A percentile compares a stretch with the other conserved stretches of the same genome.
Evolutionary conservation across 2,797 vertebrate species (phyloP).

Genomic region (Dendrocincla tyrannina): DNA sequence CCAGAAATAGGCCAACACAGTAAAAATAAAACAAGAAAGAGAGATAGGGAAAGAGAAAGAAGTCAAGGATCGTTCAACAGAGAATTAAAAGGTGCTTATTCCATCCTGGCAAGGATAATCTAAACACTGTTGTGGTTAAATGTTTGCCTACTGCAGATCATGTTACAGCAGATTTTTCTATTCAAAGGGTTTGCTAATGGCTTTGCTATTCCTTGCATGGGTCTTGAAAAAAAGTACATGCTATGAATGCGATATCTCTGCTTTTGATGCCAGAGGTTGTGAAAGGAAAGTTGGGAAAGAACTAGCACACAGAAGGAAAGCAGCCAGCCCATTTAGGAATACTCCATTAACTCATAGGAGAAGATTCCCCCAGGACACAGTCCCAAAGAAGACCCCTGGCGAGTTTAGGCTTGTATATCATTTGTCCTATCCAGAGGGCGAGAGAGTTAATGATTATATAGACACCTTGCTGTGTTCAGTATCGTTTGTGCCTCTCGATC

Average conservation of each 20-base stretch:
- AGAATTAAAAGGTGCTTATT: constrained; percentile 51
- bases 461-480: constrained; percentile 64
- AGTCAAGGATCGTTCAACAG: neutral
- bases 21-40: constrained; percentile 48
- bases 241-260: constrained; percentile 26
- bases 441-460: constrained; percentile 71
- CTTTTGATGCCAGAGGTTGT: constrained; percentile 57
- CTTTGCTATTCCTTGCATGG: constrained; percentile 37
- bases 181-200: constrained; percentile 49
- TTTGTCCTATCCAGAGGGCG: constrained; percentile 64
- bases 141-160: constrained; percentile 59
- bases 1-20: constrained; percentile 1
- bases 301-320: constrained; percentile 52
- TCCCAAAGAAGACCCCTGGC: constrained; percentile 64
- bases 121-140: constrained; percentile 54
- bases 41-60: neutral
- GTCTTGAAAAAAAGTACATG: constrained; percentile 33
- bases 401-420: constrained; percentile 68
- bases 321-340: constrained; percentile 61
- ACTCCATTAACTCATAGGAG: constrained; percentile 64
- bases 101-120: constrained; percentile 32
- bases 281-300: constrained; percentile 61
- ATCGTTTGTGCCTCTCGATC: constrained; percentile 61
- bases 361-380: constrained; percentile 64
- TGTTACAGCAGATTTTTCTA: constrained; percentile 48